These are phyloP conservation scores for Valencia hispanica DNA, from an alignment of 2,797 vertebrate genomes.

Conservation along the genomic window DNA sequence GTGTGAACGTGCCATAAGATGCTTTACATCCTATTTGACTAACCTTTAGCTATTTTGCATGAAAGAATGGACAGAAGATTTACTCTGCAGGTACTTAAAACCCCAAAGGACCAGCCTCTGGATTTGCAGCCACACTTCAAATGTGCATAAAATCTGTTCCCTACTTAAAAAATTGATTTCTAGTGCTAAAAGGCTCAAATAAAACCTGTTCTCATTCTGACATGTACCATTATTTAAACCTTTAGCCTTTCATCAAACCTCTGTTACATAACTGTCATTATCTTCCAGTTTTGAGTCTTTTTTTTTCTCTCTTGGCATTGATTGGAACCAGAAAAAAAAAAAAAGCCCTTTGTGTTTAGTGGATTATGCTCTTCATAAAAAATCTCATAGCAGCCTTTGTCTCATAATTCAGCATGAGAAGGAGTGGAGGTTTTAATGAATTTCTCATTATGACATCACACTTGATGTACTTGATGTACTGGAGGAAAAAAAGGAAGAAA, in stretches of 20 bases:
- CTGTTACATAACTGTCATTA: neutral
- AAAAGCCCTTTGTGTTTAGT: neutral
- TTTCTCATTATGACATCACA: conserved; percentile 1
- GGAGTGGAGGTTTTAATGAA: neutral
- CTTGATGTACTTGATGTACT: neutral
- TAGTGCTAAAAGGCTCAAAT: neutral
- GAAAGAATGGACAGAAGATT: neutral
- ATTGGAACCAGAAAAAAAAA: neutral
- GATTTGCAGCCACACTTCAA: neutral
- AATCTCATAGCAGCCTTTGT: neutral
- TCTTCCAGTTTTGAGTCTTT: neutral
- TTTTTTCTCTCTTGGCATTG: neutral
- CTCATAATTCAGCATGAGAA: neutral
- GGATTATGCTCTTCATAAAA: neutral
- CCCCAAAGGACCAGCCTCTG: neutral
- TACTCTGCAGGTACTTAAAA: neutral
- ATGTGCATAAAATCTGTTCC: neutral
- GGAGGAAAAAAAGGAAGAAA: neutral
- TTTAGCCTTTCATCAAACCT: neutral
- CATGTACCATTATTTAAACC: neutral
- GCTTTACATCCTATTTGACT: neutral
- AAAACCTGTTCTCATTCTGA: neutral
- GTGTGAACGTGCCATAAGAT: too few relatives aligned
- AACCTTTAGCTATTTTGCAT: neutral
- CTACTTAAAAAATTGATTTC: neutral